phyloP scores from a whole-genome alignment of 1,140 invertebrate species.

The Lepidurus couesii region DNA sequence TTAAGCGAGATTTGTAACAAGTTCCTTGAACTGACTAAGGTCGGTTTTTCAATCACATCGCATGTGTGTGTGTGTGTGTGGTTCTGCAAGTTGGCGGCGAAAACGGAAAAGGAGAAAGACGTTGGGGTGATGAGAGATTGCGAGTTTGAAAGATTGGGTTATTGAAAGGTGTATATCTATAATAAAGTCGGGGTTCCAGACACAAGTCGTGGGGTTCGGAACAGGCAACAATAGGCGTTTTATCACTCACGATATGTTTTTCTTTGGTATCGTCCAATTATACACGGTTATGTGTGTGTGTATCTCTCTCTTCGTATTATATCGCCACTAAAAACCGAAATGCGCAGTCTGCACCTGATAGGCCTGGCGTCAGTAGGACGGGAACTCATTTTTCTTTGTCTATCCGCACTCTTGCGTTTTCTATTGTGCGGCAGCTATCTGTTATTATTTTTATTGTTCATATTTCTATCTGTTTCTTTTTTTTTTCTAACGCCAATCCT shows the following conservation, averaged over 20 bases:
- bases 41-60: no score
- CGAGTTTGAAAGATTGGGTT: constrained; percentile 7
- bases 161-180: neutral
- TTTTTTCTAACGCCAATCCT: neutral
- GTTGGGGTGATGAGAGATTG: neutral
- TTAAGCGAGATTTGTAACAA: neutral
- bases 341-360: constrained; percentile 17
- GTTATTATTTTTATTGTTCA: neutral
- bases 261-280: constrained; percentile 1
- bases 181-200: constrained; percentile 14
- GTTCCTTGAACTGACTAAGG: neutral
- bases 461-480: neutral
- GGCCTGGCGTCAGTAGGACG: constrained; percentile 20
- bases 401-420: neutral
- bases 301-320: neutral
- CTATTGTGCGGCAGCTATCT: neutral
- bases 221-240: constrained; percentile 11
- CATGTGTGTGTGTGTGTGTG: no score
- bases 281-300: neutral
- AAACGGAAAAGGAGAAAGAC: neutral
- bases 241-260: constrained; percentile 19
- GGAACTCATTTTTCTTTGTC: neutral
- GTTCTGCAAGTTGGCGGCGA: neutral
- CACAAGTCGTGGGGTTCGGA: neutral
- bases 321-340: neutral